Evolutionary conservation across 1,140 invertebrate genomes (phyloP).

Genomic region (Plodia interpunctella): DNA sequence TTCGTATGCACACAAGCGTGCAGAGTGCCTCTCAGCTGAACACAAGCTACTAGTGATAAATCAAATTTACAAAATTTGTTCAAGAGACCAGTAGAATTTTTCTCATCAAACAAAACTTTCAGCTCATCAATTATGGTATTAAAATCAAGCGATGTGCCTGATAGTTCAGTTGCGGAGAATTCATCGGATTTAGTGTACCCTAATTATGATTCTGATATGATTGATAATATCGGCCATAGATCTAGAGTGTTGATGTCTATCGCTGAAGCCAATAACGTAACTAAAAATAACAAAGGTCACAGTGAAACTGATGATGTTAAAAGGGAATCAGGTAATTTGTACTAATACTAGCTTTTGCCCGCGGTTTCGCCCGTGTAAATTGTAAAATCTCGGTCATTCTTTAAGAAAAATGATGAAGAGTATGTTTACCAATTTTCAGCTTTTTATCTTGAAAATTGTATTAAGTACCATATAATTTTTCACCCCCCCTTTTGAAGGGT

Average conservation of each 20-base stretch:
- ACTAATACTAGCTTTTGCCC: no score
- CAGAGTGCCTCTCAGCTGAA: no score
- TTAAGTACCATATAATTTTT: no score
- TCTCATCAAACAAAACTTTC: neutral
- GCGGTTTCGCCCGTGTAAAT: no score
- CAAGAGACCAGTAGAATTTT: neutral
- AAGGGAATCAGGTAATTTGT: neutral
- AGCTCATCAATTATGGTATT: neutral
- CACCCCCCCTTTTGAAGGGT: no score
- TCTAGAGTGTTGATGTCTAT: conserved; percentile 46
- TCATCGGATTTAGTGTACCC: conserved; percentile 25
- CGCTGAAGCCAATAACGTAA: conserved; percentile 22
- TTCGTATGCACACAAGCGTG: no score
- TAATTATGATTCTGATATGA: conserved; percentile 36
- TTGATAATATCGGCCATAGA: conserved; percentile 44
- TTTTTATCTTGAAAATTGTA: no score
- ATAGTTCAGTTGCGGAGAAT: neutral
- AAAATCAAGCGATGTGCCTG: neutral
- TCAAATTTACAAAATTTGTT: no score
- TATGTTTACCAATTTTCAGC: no score
- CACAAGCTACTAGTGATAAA: no score
- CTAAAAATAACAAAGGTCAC: conserved; percentile 1
- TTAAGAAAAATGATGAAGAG: no score
- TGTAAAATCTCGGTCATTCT: no score
- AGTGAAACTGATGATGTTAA: neutral